These are phyloP conservation scores for Pseudopodoces humilis DNA, from an alignment of 2,113 vertebrate genomes.

Conservation along the genomic window DNA sequence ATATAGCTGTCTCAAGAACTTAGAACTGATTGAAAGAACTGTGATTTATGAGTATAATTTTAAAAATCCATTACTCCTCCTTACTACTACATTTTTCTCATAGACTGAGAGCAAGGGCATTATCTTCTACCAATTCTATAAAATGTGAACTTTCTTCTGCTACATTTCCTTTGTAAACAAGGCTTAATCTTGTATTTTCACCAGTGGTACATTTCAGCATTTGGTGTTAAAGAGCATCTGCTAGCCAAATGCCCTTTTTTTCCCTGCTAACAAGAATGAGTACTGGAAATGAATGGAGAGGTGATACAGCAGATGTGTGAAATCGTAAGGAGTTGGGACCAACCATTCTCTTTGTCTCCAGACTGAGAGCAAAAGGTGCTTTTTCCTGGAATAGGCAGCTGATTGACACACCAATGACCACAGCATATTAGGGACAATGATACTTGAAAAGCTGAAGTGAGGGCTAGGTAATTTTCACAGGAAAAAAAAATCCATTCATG, in stretches of 20 bases:
- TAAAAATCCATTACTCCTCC: neutral
- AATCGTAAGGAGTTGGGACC: neutral
- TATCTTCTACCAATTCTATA: neutral
- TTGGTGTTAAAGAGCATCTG: neutral
- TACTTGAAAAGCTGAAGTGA: neutral
- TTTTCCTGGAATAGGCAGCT: neutral
- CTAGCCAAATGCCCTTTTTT: neutral
- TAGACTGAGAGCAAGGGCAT: neutral
- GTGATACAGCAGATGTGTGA: neutral
- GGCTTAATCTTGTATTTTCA: neutral
- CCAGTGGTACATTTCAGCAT: neutral
- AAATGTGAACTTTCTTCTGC: neutral
- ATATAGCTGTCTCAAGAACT: neutral
- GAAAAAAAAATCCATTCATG: neutral
- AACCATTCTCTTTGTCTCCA: neutral
- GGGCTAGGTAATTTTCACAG: neutral
- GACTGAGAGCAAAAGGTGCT: neutral
- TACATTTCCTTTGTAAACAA: neutral
- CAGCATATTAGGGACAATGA: too few species aligned
- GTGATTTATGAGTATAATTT: neutral
- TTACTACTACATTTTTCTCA: neutral
- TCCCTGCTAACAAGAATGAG: neutral
- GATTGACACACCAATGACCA: neutral
- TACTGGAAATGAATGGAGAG: neutral
- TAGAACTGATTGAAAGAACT: neutral